Conservation (phyloP, 2,113 vertebrate genomes). For the Alosa alosa region DNA sequence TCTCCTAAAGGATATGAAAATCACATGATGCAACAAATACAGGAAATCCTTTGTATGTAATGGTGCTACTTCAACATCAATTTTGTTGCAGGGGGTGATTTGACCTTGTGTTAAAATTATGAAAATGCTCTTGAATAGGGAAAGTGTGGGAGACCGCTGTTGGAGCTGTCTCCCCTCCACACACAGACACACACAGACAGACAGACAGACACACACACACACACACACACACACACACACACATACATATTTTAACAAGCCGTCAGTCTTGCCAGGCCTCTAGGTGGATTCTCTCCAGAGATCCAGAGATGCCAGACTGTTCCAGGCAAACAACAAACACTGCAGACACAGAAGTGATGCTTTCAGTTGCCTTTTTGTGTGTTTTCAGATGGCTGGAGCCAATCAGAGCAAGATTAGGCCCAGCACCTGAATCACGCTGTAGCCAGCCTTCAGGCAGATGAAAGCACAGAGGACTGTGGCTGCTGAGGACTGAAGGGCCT, state of each 20-base stretch:
- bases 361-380: background rate
- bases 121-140: background rate
- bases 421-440: conserved; percentile 59
- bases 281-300: conserved; percentile 8
- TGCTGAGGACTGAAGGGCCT: conserved; percentile 47
- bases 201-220: background rate
- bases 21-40: background rate
- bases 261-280: conserved; percentile 47
- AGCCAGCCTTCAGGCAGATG: conserved; percentile 41
- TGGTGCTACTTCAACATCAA: background rate
- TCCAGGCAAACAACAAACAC: conserved; percentile 46
- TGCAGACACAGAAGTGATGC: background rate
- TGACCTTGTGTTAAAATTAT: background rate
- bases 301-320: conserved; percentile 39
- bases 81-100: background rate
- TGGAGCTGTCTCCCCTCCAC: background rate
- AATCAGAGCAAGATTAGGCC: conserved; percentile 47
- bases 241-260: conserved; percentile 46
- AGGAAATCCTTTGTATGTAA: background rate
- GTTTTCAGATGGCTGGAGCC: conserved; percentile 9
- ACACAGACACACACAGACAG: background rate
- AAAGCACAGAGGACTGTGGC: conserved; percentile 15
- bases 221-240: conserved; percentile 7
- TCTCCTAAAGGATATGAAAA: background rate
- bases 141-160: background rate